Base-by-base conservation (phyloP, 2,888 invertebrate species). In the Nomada fucata region DNA sequence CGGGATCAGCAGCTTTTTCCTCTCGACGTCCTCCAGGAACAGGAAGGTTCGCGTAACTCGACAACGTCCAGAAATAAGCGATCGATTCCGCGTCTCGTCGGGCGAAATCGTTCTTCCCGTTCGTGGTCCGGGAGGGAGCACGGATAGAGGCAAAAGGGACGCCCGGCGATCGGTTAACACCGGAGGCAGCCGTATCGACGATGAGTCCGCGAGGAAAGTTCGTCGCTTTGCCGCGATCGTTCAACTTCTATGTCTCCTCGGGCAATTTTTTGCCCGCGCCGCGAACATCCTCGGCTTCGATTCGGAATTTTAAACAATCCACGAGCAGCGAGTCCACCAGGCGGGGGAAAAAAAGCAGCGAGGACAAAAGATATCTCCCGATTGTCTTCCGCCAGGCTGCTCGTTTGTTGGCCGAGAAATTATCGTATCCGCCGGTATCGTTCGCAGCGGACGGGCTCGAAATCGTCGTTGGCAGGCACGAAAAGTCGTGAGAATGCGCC, bases 401-500 rank as follows among this genome's bases (percentile, higher is more conserved):
- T 55, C 74, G 57, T 50, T 70, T 55, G 69, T 59, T 52, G 50
- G 36, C 26, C 26, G 36, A 47, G 47, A 36, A 36, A 61, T 63
- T 65, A 68, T 76, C 55, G 75, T 44, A 36, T 44, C 42, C 72
- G 50, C 10, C 44, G 63, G 65, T 65, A 71, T 71, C 59, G 71
- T 42, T 23, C 15, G 23, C 29, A 29, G 20, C 13, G 15, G 13
- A 52, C 29, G 47, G 11, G 20, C 44, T 75, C 63, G 42, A 63
- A 50, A 69, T 53, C 18, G 65, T 50, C 50, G 36, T 53, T 15
- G 67, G 67, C 23, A n/a, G 55, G 55, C 68, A 68, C 79, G 80
- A 77, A 77, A 85, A 81, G 78, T 68, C 84, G 86, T 79, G 84
- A 82, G 89, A 88, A 86, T 76, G 88, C 77, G 53, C 68, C 86